Evolutionary conservation across 2,113 vertebrate species (phyloP).

Genomic region (Origma solitaria): DNA sequence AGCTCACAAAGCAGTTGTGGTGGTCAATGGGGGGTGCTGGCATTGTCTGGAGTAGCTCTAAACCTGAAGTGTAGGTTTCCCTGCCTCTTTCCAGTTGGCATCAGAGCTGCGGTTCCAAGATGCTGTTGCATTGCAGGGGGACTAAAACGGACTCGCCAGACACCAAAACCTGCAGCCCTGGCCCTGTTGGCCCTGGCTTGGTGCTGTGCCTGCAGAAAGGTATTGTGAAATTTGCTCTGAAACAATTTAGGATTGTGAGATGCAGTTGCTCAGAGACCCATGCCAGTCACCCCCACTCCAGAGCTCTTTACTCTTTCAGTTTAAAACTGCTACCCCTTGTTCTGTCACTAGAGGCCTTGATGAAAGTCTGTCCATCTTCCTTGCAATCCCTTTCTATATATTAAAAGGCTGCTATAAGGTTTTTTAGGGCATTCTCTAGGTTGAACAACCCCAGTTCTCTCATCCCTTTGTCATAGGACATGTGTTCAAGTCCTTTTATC

Average conservation of each 20-base stretch:
- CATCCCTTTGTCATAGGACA: background rate
- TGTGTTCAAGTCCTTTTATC: rapidly evolving
- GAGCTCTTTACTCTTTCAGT: background rate
- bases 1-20: background rate
- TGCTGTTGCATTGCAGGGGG: background rate
- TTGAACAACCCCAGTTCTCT: background rate
- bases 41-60: background rate
- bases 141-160: rapidly evolving
- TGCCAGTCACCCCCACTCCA: rapidly evolving
- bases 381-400: background rate
- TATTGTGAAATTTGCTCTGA: background rate
- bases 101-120: rapidly evolving
- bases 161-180: background rate
- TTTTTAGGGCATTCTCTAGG: background rate
- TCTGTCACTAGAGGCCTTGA: background rate
- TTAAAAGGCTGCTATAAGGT: background rate
- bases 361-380: background rate
- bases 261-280: background rate
- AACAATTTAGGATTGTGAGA: background rate
- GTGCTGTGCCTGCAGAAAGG: background rate
- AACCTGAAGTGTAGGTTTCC: background rate
- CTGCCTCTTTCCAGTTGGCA: background rate
- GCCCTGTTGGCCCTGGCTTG: background rate
- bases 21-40: rapidly evolving
- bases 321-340: background rate